A percentile compares a stretch with the other conserved stretches of the same genome.
phyloP scores from a whole-genome alignment of 1,140 invertebrate genomes.

The Ditylenchus dipsaci region DNA sequence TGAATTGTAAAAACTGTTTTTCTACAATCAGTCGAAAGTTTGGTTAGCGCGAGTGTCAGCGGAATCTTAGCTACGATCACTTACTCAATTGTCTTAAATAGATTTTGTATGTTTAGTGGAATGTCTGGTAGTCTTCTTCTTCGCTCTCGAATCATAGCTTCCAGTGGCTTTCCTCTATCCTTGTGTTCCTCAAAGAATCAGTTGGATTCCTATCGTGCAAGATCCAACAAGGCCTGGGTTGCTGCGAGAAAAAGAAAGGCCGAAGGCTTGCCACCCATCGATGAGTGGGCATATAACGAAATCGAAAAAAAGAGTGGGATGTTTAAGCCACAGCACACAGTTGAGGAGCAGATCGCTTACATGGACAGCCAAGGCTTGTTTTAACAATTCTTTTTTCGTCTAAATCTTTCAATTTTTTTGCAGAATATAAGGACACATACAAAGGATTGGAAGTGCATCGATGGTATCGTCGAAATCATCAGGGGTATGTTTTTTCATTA shows the following conservation, averaged over 20 bases:
- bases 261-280: background rate
- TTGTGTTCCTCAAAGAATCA: background rate
- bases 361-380: constrained; percentile 33
- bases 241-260: background rate
- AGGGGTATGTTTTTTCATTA: background rate
- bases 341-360: constrained; percentile 38
- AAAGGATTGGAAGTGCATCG: constrained; percentile 50
- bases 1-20: too few relatives aligned
- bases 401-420: constrained; percentile 20
- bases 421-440: constrained; percentile 51
- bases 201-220: background rate
- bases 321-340: constrained; percentile 52
- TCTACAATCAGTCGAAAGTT: too few relatives aligned
- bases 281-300: constrained; percentile 1
- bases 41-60: too few relatives aligned
- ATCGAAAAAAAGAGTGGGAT: constrained; percentile 52
- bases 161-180: too few relatives aligned
- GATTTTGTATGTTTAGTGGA: too few relatives aligned
- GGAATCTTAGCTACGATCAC: too few relatives aligned
- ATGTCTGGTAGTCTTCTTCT: too few relatives aligned
- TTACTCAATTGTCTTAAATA: too few relatives aligned
- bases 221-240: background rate
- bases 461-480: constrained; percentile 53
- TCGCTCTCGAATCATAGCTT: too few relatives aligned
- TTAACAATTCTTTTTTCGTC: background rate